Base-by-base conservation (phyloP, 2,797 vertebrate species). In the Setipinna tenuifilis region DNA sequence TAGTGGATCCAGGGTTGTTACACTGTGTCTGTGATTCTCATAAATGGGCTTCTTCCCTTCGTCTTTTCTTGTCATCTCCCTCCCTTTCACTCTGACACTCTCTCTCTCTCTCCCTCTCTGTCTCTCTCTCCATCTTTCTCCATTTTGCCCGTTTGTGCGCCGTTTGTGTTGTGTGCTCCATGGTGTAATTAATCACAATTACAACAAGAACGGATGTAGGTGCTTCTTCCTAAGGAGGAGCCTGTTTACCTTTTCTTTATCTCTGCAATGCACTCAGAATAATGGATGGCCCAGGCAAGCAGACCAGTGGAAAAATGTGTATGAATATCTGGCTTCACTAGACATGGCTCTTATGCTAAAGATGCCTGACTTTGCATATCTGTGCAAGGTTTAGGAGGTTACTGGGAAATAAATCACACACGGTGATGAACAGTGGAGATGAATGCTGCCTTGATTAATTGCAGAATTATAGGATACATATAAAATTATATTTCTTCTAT, bases 11-110 rank as follows among this genome's bases (percentile, higher is more conserved):
- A 84, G 61, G 82, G 57, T 81, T 31, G 19, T 46, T 44, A 78
- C 35, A 78, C 31, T 2, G 71, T 44, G 31, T 78, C 17, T 21
- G n/a, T 65, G 71, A 44, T 78, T 17, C 71, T 44, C 31, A 78
- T 75, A 71, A 41, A 41, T 78, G 44, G 31, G 71, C 35, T 41
- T 50, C 35, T 35, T 71, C 59, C 75, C 81, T 23, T 71, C 59
- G 35, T 28, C 84, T 28, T 46, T 57, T 81, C 83, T 75, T 85
- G 61, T 82, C 61, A 65, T 86, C 80, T 61, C 57, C 59, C 84
- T 87, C 50, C 2, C 17, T 44, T 0, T 54, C 50, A 3, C 50
- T 54, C 14, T 54, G 50, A 3, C 50, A 3, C 83, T 87, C 62
- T 71, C 58, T 68, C 81, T 58, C 59, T 81, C 62, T 28, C 68